These are phyloP conservation scores for Spisula solida DNA, from an alignment of 2,888 invertebrate genomes.

Conservation along the genomic window DNA sequence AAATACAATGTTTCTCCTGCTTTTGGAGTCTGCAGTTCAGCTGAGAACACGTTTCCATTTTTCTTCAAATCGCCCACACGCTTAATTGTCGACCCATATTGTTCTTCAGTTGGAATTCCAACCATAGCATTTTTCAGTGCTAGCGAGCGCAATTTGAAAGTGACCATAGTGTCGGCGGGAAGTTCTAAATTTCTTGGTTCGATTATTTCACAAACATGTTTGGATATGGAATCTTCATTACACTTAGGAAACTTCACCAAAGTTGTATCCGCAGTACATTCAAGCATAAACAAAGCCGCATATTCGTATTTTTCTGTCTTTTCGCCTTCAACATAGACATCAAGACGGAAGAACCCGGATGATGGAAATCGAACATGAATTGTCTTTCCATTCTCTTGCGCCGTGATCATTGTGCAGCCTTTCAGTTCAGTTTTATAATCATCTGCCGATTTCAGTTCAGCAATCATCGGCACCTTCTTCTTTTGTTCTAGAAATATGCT, in stretches of 20 bases:
- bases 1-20: constrained; percentile 62
- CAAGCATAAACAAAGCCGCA: constrained; percentile 66
- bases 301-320: constrained; percentile 67
- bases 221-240: constrained; percentile 68
- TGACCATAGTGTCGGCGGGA: constrained; percentile 63
- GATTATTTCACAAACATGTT: constrained; percentile 63
- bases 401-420: constrained; percentile 67
- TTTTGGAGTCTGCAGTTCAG: constrained; percentile 55
- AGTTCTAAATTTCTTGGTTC: constrained; percentile 69
- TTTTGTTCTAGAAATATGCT: constrained; percentile 64
- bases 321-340: constrained; percentile 70
- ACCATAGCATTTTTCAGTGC: constrained; percentile 62
- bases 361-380: constrained; percentile 70
- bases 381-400: constrained; percentile 51
- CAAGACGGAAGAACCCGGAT: constrained; percentile 70
- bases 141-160: constrained; percentile 61
- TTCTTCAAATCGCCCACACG: constrained; percentile 61
- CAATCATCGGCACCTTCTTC: constrained; percentile 59
- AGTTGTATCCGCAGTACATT: constrained; percentile 55
- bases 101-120: constrained; percentile 64
- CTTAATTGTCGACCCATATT: constrained; percentile 59
- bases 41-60: constrained; percentile 55
- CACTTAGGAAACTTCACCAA: constrained; percentile 70
- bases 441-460: constrained; percentile 64
- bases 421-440: constrained; percentile 62